Evolutionary conservation across 2,888 invertebrate genomes (phyloP).

Genomic region (Priocnemis perturbator): DNA sequence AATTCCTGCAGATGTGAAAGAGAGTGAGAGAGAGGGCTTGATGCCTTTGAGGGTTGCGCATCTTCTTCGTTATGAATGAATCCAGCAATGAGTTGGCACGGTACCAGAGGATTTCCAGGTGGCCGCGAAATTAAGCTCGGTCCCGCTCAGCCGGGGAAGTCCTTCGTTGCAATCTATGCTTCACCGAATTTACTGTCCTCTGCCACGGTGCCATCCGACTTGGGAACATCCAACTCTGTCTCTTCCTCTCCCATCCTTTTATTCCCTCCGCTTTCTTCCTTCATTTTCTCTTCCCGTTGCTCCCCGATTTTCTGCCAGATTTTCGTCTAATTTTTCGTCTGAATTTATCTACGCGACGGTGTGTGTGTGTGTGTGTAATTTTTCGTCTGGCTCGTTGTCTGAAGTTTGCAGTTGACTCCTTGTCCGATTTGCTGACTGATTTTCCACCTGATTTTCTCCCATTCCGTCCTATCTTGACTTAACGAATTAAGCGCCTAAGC

Average conservation of each 20-base stretch:
- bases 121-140: conserved; percentile 63
- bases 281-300: too few species aligned
- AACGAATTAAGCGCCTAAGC: too few species aligned
- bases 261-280: too few species aligned
- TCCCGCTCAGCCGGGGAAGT: conserved; percentile 43
- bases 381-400: too few species aligned
- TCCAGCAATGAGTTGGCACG: conserved; percentile 61
- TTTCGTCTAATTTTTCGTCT: too few species aligned
- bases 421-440: too few species aligned
- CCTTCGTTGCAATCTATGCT: conserved; percentile 55
- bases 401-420: too few species aligned
- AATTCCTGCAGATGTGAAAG: too few species aligned
- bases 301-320: too few species aligned
- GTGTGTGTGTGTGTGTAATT: too few species aligned
- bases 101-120: conserved; percentile 62
- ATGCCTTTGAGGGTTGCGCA: conserved; percentile 44
- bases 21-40: neutral
- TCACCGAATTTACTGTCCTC: conserved; percentile 56
- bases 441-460: neutral
- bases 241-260: neutral
- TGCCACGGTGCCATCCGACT: conserved; percentile 37
- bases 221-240: neutral
- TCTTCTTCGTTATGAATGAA: conserved; percentile 60
- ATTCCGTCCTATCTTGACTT: neutral
- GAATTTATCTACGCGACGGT: too few species aligned